phyloP scores from a whole-genome alignment of 2,797 vertebrate genomes.

The Chrosomus eos region DNA sequence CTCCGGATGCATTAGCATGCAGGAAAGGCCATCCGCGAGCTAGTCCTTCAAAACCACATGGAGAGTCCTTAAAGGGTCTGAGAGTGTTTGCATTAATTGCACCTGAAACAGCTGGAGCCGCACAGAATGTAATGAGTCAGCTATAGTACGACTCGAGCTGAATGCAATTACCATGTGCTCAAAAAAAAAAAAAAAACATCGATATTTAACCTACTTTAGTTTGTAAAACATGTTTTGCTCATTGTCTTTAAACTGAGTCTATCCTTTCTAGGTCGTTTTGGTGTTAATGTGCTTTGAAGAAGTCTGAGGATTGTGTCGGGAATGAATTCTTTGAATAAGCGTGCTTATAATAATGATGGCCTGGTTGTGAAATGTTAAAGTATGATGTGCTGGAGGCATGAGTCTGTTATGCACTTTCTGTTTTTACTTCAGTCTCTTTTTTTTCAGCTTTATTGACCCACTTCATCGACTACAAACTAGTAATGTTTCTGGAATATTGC shows the following conservation, averaged over 20 bases:
- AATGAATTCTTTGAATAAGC: not conserved
- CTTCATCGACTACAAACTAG: not conserved
- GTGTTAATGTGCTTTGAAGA: constrained; percentile 22
- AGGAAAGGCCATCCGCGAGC: constrained; percentile 50
- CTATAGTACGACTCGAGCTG: constrained; percentile 46
- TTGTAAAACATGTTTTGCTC: constrained; percentile 9
- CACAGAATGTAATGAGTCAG: constrained; percentile 67
- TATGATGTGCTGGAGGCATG: not conserved
- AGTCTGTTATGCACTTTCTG: constrained; percentile 1
- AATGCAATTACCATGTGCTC: constrained; percentile 32
- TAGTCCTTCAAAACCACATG: constrained; percentile 55
- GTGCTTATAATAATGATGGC: not conserved
- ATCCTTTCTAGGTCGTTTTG: not conserved
- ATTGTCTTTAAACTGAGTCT: not conserved
- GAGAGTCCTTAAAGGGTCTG: constrained; percentile 55
- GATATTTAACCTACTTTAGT: not conserved
- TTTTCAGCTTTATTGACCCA: not conserved
- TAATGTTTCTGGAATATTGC: not conserved
- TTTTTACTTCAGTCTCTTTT: not conserved
- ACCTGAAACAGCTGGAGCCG: constrained; percentile 65
- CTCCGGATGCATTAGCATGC: constrained; percentile 54
- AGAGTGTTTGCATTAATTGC: constrained; percentile 67
- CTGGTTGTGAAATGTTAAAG: constrained; percentile 18
- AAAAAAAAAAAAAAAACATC: not conserved
- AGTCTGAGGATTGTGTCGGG: not conserved